phyloP scores from a whole-genome alignment of 2,797 vertebrate genomes.

The Gymnoscopelus braueri region DNA sequence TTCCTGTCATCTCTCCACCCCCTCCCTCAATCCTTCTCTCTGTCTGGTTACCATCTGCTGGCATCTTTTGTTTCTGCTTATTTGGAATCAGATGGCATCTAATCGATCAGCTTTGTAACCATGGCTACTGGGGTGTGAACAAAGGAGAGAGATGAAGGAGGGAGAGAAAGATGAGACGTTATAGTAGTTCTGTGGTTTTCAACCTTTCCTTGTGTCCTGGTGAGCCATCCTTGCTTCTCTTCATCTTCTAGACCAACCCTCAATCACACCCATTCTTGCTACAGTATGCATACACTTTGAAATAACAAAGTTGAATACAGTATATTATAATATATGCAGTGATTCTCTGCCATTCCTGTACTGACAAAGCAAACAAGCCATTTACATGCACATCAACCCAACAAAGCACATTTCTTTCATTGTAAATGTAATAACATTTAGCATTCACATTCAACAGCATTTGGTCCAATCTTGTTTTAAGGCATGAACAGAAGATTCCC shows the following conservation, averaged over 20 bases:
- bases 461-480: slow-evolving; percentile 23
- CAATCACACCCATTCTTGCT: too few relatives aligned
- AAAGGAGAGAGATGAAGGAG: slow-evolving; percentile 50
- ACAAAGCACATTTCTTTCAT: too few relatives aligned
- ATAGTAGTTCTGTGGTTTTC: slow-evolving; percentile 3
- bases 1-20: slow-evolving; percentile 18
- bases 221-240: too few relatives aligned
- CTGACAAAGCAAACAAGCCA: neutral
- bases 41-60: slow-evolving; percentile 88
- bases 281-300: too few relatives aligned
- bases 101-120: slow-evolving; percentile 87
- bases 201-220: neutral
- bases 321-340: neutral
- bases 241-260: too few relatives aligned
- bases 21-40: slow-evolving; percentile 10
- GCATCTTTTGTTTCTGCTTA: slow-evolving; percentile 83
- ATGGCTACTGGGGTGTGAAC: slow-evolving; percentile 83
- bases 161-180: neutral
- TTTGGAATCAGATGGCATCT: slow-evolving; percentile 88
- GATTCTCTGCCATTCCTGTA: neutral
- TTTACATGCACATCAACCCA: neutral
- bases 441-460: slow-evolving; percentile 9
- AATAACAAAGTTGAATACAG: too few relatives aligned
- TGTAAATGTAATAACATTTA: neutral
- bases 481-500: slow-evolving; percentile 7